Conservation (phyloP, 2,888 invertebrate genomes). For the Muschampia plurimacula region DNA sequence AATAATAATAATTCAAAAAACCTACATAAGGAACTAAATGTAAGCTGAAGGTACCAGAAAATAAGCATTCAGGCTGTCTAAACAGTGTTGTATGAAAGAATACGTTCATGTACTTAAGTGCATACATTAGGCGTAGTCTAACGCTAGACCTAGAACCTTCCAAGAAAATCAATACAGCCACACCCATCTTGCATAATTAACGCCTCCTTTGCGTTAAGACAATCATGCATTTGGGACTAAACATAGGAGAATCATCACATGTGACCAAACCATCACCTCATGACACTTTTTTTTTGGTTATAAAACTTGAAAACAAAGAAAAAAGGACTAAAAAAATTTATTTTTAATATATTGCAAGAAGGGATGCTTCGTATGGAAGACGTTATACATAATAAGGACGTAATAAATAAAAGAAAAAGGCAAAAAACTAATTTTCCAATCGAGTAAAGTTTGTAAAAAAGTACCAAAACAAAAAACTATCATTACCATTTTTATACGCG, state of each 20-base stretch:
- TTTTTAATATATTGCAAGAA: constrained; percentile 48
- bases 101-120: constrained; percentile 68
- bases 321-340: constrained; percentile 64
- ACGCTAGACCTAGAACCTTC: constrained; percentile 81
- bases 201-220: constrained; percentile 57
- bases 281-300: constrained; percentile 83
- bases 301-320: constrained; percentile 82
- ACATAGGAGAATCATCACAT: constrained; percentile 70
- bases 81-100: constrained; percentile 64
- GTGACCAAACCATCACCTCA: constrained; percentile 73
- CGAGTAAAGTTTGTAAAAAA: constrained; percentile 81
- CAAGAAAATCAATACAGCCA: constrained; percentile 86
- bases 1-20: constrained; percentile 4
- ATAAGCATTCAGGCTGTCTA: constrained; percentile 12
- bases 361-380: constrained; percentile 14
- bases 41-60: constrained; percentile 19
- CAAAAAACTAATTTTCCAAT: constrained; percentile 66
- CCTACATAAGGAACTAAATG: background rate
- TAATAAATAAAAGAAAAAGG: constrained; percentile 50
- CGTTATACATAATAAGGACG: constrained; percentile 45
- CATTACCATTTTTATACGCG: constrained; percentile 82
- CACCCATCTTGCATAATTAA: constrained; percentile 85
- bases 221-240: constrained; percentile 57
- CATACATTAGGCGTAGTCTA: constrained; percentile 78
- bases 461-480: constrained; percentile 87